Evolutionary conservation across 1,140 invertebrate genomes (phyloP).

Genomic region (Akabosia matsudoensis): DNA sequence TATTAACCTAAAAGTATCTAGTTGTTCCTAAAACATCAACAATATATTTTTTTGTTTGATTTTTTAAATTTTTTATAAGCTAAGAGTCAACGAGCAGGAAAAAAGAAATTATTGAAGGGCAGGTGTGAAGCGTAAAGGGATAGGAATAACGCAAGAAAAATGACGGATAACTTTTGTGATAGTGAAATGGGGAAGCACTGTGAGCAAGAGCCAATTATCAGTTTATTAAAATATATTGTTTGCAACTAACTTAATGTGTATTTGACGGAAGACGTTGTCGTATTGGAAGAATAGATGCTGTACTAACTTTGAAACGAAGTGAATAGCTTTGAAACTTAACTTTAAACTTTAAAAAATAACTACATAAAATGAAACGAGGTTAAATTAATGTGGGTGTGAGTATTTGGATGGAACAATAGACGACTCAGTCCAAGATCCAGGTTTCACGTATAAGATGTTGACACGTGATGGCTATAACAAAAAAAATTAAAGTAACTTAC

Average conservation of each 20-base stretch:
- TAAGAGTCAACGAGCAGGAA: too few relatives aligned
- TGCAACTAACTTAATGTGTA: not conserved
- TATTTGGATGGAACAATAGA: not conserved
- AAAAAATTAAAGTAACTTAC: too few relatives aligned
- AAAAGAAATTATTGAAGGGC: not conserved
- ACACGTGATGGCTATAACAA: too few relatives aligned
- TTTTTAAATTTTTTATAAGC: not conserved
- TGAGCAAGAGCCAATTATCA: conserved; percentile 8
- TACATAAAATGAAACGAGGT: too few relatives aligned
- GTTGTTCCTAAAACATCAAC: not conserved
- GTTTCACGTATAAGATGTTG: too few relatives aligned
- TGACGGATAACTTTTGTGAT: not conserved
- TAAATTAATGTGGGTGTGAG: too few relatives aligned
- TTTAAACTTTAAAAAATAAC: too few relatives aligned
- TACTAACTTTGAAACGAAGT: not conserved
- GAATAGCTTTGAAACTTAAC: not conserved
- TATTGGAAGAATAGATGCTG: conserved; percentile 10
- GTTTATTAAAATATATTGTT: conserved; percentile 14
- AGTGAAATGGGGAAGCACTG: conserved; percentile 2
- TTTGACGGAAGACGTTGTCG: conserved; percentile 10
- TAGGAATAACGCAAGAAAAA: too few relatives aligned
- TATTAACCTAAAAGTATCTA: too few relatives aligned
- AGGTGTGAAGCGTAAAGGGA: not conserved
- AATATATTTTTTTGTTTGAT: not conserved
- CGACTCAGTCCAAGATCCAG: too few relatives aligned